Percentiles rank a stretch among this genome's conserved stretches.
These are phyloP conservation scores for Urocitellus parryii DNA, from an alignment of 2,113 vertebrate genomes.

Conservation along the genomic window DNA sequence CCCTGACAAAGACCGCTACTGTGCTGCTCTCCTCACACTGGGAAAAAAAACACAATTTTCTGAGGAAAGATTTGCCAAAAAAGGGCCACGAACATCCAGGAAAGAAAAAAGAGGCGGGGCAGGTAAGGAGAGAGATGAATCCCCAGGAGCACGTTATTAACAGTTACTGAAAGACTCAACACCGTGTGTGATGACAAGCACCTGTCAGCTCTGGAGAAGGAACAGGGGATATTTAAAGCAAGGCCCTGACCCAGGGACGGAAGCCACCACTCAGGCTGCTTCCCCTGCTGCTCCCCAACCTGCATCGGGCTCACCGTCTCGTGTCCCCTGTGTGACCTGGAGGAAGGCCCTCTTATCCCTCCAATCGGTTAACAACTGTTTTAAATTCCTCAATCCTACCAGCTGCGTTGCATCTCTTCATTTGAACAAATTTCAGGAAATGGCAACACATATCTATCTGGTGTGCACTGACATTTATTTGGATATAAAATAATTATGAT, in stretches of 20 bases:
- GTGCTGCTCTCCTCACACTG: neutral
- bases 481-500: neutral
- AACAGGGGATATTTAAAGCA: neutral
- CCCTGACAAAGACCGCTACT: conserved; percentile 61
- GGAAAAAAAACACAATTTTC: conserved; percentile 5
- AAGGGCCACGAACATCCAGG: neutral
- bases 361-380: neutral
- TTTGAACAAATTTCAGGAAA: neutral
- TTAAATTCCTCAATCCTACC: neutral
- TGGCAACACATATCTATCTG: neutral
- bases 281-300: too few species aligned
- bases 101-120: neutral
- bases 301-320: too few species aligned
- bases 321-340: accelerated
- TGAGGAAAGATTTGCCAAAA: conserved; percentile 29
- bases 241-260: neutral
- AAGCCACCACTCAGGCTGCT: neutral
- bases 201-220: neutral
- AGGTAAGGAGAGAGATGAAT: neutral
- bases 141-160: conserved; percentile 42
- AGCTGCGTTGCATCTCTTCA: too few species aligned
- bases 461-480: neutral
- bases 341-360: neutral
- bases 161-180: conserved; percentile 50
- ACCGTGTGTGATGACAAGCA: neutral